Conservation (phyloP, 2,113 vertebrate species). For the Apteryx owenii region DNA sequence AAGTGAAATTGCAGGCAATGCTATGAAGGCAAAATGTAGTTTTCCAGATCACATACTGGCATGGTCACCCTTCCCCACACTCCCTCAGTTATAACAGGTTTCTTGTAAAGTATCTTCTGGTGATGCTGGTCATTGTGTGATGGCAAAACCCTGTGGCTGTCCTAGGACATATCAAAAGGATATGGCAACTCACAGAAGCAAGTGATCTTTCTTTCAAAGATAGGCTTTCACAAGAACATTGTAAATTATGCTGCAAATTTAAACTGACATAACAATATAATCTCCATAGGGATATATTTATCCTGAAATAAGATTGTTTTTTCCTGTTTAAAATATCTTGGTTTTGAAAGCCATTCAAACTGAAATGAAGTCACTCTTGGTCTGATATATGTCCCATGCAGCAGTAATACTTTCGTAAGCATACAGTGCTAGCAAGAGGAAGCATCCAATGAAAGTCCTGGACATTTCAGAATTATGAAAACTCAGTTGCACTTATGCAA, state of each 20-base stretch:
- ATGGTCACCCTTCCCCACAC: not conserved
- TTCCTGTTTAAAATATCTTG: not conserved
- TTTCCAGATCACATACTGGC: not conserved
- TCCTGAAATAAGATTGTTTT: not conserved
- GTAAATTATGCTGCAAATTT: not conserved
- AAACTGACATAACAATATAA: not conserved
- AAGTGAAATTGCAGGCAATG: not conserved
- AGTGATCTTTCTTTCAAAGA: not conserved
- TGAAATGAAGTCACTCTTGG: not conserved
- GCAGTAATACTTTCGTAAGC: not conserved
- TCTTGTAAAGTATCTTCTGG: not conserved
- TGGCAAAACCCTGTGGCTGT: not conserved
- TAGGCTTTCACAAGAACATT: not conserved
- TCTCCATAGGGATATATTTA: not conserved
- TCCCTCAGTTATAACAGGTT: not conserved
- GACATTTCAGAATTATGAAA: not conserved
- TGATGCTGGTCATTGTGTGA: rapidly evolving
- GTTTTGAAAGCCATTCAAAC: not conserved
- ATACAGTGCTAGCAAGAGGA: not conserved
- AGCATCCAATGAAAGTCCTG: not conserved
- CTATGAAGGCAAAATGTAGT: not conserved
- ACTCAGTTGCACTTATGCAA: not conserved
- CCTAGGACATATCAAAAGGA: not conserved
- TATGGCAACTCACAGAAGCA: not conserved
- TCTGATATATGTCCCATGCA: not conserved